Conservation (phyloP, 2,113 vertebrate genomes). For the Mobula birostris region DNA sequence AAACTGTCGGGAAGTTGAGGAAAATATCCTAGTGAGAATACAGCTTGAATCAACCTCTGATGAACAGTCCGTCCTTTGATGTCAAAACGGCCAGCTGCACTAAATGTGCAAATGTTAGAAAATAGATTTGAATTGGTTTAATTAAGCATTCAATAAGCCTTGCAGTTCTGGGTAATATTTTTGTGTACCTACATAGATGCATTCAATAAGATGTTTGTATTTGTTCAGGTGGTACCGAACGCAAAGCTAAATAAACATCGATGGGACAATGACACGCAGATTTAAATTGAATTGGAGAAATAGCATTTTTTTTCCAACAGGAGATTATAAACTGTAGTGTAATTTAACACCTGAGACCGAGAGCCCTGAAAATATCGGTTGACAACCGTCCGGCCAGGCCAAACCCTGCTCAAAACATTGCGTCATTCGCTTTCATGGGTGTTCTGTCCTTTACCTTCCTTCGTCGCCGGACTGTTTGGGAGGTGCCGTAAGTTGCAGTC, state of each 20-base stretch:
- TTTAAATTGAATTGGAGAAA: not conserved
- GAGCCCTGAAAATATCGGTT: not conserved
- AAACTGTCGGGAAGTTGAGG: not conserved
- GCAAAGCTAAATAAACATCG: not conserved
- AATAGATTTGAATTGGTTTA: not conserved
- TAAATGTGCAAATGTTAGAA: conserved; percentile 9
- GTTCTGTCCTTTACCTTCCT: not conserved
- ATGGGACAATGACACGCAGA: not conserved
- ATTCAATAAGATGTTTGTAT: conserved; percentile 4
- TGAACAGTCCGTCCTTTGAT: not conserved
- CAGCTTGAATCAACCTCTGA: too few species aligned
- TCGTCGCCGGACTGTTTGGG: not conserved
- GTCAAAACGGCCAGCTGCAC: not conserved
- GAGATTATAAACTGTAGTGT: not conserved
- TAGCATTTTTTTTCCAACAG: not conserved
- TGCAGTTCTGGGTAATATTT: not conserved
- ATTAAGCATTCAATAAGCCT: not conserved
- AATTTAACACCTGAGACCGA: not conserved
- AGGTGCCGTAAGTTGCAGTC: not conserved
- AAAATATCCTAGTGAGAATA: not conserved
- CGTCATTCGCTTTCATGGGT: not conserved
- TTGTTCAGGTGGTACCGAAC: not conserved
- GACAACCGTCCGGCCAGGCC: not conserved
- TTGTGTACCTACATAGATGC: not conserved
- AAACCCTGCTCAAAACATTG: not conserved